Percentiles rank a stretch among this genome's conserved stretches.
Conservation (phyloP, 2,888 invertebrate species). For the Coenonympha glycerion region DNA sequence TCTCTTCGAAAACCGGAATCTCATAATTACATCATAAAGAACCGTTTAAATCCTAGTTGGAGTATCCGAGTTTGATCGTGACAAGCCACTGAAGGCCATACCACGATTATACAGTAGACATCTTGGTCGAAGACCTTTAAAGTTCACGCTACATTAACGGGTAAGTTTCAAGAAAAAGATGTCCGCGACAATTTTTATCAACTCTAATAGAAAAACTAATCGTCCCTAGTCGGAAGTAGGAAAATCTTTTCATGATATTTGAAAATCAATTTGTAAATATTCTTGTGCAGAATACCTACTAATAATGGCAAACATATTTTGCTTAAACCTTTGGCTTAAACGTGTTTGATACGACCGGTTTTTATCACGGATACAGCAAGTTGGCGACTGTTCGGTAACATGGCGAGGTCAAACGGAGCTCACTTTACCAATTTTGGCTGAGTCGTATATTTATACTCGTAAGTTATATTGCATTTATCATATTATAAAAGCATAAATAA, state of each 20-base stretch:
- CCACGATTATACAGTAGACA: background rate
- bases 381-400: constrained; percentile 1
- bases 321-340: no score
- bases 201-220: no score
- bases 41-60: no score
- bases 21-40: no score
- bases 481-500: no score
- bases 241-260: background rate
- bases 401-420: background rate
- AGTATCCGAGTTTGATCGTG: background rate
- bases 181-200: no score
- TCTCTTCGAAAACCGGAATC: no score
- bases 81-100: background rate
- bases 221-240: no score
- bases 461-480: no score
- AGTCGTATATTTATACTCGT: background rate
- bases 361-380: constrained; percentile 12
- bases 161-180: background rate
- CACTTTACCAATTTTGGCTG: background rate
- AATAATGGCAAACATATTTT: background rate
- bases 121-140: background rate
- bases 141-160: background rate
- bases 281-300: background rate
- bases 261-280: background rate
- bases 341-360: constrained; percentile 8